phyloP scores from a whole-genome alignment of 1,140 invertebrate genomes.

The Apocrypta bakeri region DNA sequence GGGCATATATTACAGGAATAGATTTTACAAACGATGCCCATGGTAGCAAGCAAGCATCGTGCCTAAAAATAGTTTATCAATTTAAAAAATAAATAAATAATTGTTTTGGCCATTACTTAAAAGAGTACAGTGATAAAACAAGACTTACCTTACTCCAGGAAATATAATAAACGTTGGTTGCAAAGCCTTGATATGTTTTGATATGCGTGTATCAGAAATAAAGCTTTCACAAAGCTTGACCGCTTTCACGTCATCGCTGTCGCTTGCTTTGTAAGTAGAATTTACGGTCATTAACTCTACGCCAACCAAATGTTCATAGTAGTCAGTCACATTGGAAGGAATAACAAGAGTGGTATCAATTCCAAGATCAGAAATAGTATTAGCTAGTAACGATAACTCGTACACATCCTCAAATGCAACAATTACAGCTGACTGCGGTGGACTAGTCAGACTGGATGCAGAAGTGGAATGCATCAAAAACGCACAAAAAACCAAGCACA shows the following conservation, averaged over 20 bases:
- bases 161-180: slow-evolving; percentile 68
- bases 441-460: slow-evolving; percentile 59
- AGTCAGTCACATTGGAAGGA: slow-evolving; percentile 52
- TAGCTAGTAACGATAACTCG: slow-evolving; percentile 68
- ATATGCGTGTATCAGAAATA: slow-evolving; percentile 58
- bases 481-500: slow-evolving; percentile 13
- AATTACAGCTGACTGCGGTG: slow-evolving; percentile 65
- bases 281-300: slow-evolving; percentile 65
- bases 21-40: slow-evolving; percentile 63
- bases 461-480: neutral
- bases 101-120: neutral
- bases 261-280: slow-evolving; percentile 41
- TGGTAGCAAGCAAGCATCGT: slow-evolving; percentile 70
- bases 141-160: slow-evolving; percentile 66
- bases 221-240: slow-evolving; percentile 63
- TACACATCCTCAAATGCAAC: slow-evolving; percentile 69
- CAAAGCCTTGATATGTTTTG: slow-evolving; percentile 57
- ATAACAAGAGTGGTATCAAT: slow-evolving; percentile 66
- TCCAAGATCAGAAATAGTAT: slow-evolving; percentile 67
- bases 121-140: slow-evolving; percentile 24
- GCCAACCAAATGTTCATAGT: slow-evolving; percentile 65
- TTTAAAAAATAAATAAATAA: too few species aligned
- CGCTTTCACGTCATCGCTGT: slow-evolving; percentile 55
- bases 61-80: too few species aligned
- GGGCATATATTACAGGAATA: slow-evolving; percentile 68